phyloP scores from a whole-genome alignment of 2,888 invertebrate species.

The Tetragonula carbonaria region DNA sequence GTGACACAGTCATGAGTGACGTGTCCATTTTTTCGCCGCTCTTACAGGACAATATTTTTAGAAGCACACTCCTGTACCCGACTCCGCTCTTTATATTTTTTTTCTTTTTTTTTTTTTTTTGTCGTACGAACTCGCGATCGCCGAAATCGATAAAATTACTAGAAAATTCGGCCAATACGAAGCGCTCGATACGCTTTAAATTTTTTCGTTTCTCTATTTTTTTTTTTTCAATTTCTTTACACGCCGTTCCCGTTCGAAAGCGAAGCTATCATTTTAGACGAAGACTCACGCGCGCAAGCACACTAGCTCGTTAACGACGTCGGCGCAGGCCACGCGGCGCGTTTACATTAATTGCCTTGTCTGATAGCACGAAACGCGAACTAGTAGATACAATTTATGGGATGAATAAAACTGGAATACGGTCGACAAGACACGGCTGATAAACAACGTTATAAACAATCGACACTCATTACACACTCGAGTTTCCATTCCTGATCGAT shows the following conservation, averaged over 20 bases:
- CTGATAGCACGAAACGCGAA: conserved; percentile 56
- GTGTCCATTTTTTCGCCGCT: background rate
- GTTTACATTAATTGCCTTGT: conserved; percentile 71
- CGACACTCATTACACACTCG: conserved; percentile 53
- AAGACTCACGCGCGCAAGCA: background rate
- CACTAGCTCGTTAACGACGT: conserved; percentile 6
- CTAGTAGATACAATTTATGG: conserved; percentile 51
- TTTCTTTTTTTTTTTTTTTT: background rate
- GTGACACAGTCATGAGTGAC: background rate
- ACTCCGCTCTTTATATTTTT: background rate
- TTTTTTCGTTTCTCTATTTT: too few relatives aligned
- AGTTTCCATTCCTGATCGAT: conserved; percentile 49
- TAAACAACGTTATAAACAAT: conserved; percentile 71
- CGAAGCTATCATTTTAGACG: background rate
- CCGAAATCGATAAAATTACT: background rate
- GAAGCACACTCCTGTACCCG: background rate
- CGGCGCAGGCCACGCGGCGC: conserved; percentile 22
- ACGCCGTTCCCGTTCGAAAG: background rate
- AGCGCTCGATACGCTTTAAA: background rate
- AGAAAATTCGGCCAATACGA: background rate
- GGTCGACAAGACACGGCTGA: conserved; percentile 46
- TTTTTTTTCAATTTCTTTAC: background rate
- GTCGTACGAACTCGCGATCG: too few relatives aligned
- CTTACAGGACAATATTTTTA: background rate
- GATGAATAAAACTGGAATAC: conserved; percentile 54